Conservation (phyloP, 2,797 vertebrate genomes). For the Otolemur crassicaudatus region DNA sequence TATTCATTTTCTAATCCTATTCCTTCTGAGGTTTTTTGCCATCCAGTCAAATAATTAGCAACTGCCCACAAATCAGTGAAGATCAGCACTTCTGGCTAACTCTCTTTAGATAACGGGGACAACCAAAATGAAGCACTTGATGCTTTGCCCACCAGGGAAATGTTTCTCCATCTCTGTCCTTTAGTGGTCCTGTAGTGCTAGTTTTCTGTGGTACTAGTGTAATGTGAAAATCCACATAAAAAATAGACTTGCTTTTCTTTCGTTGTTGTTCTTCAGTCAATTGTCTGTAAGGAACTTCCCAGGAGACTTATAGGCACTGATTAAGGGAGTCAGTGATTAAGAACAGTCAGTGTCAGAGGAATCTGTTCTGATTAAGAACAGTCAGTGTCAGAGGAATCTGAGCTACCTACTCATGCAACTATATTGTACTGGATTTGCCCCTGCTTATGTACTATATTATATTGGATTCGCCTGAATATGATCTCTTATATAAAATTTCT, state of each 20-base stretch:
- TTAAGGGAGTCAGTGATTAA: too few species aligned
- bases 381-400: not conserved
- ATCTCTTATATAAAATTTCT: not conserved
- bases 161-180: not conserved
- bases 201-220: not conserved
- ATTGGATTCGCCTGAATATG: too few species aligned
- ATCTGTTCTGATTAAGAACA: too few species aligned
- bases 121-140: not conserved
- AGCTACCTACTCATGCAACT: not conserved
- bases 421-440: not conserved
- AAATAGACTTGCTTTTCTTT: not conserved
- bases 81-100: not conserved
- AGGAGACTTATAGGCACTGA: not conserved
- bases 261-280: not conserved
- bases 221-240: not conserved
- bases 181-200: not conserved
- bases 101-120: not conserved
- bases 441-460: too few species aligned
- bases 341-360: too few species aligned
- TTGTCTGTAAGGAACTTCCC: not conserved
- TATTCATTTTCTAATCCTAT: not conserved
- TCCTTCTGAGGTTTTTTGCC: not conserved
- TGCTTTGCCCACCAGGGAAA: not conserved
- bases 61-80: not conserved
- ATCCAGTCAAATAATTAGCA: not conserved